Base-by-base conservation (phyloP, 2,888 invertebrate genomes). In the Cryptophagus acutangulus region DNA sequence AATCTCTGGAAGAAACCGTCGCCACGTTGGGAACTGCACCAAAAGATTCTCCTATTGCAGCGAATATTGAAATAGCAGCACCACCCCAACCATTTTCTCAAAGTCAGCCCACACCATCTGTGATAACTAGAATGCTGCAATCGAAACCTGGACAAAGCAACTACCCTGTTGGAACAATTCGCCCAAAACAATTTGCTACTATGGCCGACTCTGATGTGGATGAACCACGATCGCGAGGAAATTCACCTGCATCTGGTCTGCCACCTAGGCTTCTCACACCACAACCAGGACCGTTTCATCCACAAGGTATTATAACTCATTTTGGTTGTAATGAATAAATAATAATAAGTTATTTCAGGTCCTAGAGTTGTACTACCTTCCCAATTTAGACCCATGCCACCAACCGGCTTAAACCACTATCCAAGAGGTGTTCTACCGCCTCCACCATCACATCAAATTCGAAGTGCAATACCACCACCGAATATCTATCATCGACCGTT, bases 41-140 rank as follows among this genome's bases (percentile, higher is more conserved):
- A 66, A 68, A n/a, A 26, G 12, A 26, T 26, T 66, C 70, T 66
- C 71, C 70, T n/a, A n/a, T n/a, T n/a, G 50, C 28, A 45, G 47
- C 52, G 29, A 61, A 65, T 45, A 61, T 69, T 41, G 62, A 69
- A 25, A 64, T 71, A 41, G 72, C 73, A 2, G 67, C 72, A 31
- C 71, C 73, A 4, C 73, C 74, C 1, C 74, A 74, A 51, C 69
- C 74, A 2, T 76, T 74, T 47, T 70, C 74, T 13, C 72, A 74
- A 41, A 69, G 69, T 26, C 66, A 67, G 41, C 69, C 72, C 1
- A 70, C 74, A 18, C 71, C 75, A 0, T 79, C 79, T 26, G 79
- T 81, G 4, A 80, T 81, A 31, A 79, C 78, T 5, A 70, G 79
- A 49, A 77, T 81, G 76, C 69, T 79, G 29, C 77, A 78, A 51